Percentiles rank a stretch among this genome's conserved stretches.
Evolutionary conservation across 1,140 invertebrate genomes (phyloP).

Genomic region (Pentalonia nigronervosa): DNA sequence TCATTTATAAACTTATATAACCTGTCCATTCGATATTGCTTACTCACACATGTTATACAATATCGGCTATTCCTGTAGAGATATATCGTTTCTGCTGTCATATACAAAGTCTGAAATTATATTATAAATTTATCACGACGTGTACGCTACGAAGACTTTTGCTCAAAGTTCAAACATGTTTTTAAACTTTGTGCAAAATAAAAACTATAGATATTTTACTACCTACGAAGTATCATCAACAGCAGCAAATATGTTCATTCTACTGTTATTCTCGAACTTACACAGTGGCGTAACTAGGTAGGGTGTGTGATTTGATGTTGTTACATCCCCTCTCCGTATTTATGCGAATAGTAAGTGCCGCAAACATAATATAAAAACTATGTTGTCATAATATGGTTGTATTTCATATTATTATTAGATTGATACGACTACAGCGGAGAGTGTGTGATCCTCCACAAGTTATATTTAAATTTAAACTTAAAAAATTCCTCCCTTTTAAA

Average conservation of each 20-base stretch:
- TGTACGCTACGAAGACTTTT: background rate
- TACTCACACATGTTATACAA: background rate
- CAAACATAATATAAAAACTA: too few relatives aligned
- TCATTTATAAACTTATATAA: background rate
- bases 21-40: background rate
- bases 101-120: slow-evolving; percentile 9
- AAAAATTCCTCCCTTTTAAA: too few relatives aligned
- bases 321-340: too few relatives aligned
- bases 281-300: too few relatives aligned
- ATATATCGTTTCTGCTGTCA: background rate
- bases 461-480: too few relatives aligned
- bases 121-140: background rate
- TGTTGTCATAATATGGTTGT: too few relatives aligned
- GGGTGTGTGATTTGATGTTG: too few relatives aligned
- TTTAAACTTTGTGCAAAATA: background rate
- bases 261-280: background rate
- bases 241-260: background rate
- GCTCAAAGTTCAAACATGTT: background rate
- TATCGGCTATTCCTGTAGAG: background rate
- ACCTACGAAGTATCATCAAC: background rate
- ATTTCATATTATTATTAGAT: too few relatives aligned
- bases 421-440: too few relatives aligned
- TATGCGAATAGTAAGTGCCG: too few relatives aligned
- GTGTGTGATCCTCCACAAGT: too few relatives aligned
- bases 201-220: background rate